Evolutionary conservation across 2,113 vertebrate genomes (phyloP), one percentile per base, ranked within the genome.

Genomic region (Archocentrus centrarchus): DNA sequence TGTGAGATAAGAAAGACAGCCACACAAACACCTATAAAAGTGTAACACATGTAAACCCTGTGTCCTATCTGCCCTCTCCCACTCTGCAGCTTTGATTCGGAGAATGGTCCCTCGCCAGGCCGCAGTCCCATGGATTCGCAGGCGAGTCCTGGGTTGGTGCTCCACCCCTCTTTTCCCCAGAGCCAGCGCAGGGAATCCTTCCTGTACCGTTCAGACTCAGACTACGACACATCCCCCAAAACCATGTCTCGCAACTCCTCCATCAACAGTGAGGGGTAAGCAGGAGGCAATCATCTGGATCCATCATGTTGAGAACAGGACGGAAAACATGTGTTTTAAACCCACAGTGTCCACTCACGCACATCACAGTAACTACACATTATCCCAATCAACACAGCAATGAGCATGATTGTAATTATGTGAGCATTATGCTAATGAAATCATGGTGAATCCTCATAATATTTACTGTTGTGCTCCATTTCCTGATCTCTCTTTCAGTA

Each of bases 161-260:
- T 98, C 55, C 97, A 97, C 39, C 95, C 97, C 3, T 96, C 96
- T 53, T 96, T 95, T 58, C 96, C 97, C 53, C 94, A 97, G 93
- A 97, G 97, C 93, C 97, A 98, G 92, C 96, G 97, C 50, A 94
- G 97, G 8, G 97, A 98, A 88, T 98, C 97, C 80, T 98, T 98
- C 95, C 96, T 98, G 64, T 98, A 98, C 91, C 97, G 97, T 77
- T 98, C 97, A 0, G 97, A 98, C 95, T 98, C 97, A 0, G 97
- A 98, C 96, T 98, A 97, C 2, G 97, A 98, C 94, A 97, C 97
- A 82, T 98, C 97, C 7, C 97, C 97, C 87, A 98, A 98, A 94
- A 97, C 96, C 90, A 97, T 98, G 97, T 98, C 97, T 61, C 96
- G 97, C 80, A 98, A 98, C 93, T 98, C 97, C 44, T 98, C 97